Conservation (phyloP, 2,113 vertebrate species). For the Psittacus erithacus region DNA sequence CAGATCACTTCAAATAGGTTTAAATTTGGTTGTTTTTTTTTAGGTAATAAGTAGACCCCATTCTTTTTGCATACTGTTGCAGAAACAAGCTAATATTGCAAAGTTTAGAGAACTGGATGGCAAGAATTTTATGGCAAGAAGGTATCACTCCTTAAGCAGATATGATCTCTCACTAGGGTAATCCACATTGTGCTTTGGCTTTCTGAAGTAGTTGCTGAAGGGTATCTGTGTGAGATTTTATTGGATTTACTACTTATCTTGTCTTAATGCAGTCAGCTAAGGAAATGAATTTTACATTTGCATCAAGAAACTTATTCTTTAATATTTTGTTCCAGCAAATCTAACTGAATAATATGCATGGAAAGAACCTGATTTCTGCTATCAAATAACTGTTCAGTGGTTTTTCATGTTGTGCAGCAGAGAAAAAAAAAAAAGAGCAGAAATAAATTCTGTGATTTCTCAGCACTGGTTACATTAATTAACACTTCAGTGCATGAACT, state of each 20-base stretch:
- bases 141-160: background rate
- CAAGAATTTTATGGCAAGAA: background rate
- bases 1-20: background rate
- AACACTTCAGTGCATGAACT: background rate
- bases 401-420: background rate
- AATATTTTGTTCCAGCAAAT: background rate
- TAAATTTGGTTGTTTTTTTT: background rate
- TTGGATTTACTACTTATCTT: background rate
- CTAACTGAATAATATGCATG: background rate
- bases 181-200: background rate
- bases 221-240: background rate
- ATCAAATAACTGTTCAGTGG: background rate
- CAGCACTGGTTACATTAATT: background rate
- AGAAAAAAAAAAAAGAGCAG: background rate
- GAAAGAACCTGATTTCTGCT: background rate
- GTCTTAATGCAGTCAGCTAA: background rate
- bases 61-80: background rate
- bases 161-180: background rate
- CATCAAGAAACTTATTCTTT: background rate
- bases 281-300: background rate
- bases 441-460: constrained; percentile 7
- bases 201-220: background rate
- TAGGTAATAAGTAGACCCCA: background rate
- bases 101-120: background rate
- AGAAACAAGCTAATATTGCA: background rate